Base-by-base conservation (phyloP, 2,888 invertebrate genomes). In the Cybosia mesomella region DNA sequence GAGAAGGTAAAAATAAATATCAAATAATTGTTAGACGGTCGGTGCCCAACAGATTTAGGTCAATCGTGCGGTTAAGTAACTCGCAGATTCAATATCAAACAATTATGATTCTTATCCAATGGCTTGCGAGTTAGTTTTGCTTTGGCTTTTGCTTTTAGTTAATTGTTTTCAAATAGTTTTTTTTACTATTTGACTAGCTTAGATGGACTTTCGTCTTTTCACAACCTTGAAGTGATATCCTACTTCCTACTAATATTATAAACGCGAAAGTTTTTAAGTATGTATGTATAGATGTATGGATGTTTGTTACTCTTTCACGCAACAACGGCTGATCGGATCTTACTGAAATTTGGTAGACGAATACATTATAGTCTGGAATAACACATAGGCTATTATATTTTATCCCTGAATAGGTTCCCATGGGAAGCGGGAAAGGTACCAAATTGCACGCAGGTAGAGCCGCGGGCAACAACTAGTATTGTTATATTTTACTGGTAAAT, bases 21-120 rank as follows among this genome's bases (percentile, higher is more conserved):
- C 49, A n/a, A 43, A 0, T 43, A 49, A n/a, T 8, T 49, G 49
- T 9, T 49, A 49, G 18, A 11, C 13, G 1, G 2, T 36, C 13
- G 39, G 43, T 43, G 43, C n/a, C n/a, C 49, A n/a, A n/a, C 49
- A 18, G n/a, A n/a, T 49, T 49, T 49, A 49, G 49, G 49, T 49
- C 49, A 49, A n/a, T 49, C 49, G 49, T 49, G 49, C 5, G 43
- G 43, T 43, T 43, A 49, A 49, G n/a, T n/a, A 49, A n/a, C 49
- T 49, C 9, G n/a, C 49, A 49, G n/a, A n/a, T 49, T 49, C 49
- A 49, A 49, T n/a, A n/a, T n/a, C 8, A 49, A 49, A 49, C 49
- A n/a, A 49, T n/a, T 49, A 49, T 49, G 49, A 49, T 49, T 49
- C 43, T 43, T 43, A 43, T 18, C 18, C 18, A 43, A 5, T 43